Percentiles rank a stretch among this genome's conserved stretches.
These are phyloP conservation scores for Lampropteryx suffumata DNA, from an alignment of 2,888 invertebrate genomes.

Conservation along the genomic window DNA sequence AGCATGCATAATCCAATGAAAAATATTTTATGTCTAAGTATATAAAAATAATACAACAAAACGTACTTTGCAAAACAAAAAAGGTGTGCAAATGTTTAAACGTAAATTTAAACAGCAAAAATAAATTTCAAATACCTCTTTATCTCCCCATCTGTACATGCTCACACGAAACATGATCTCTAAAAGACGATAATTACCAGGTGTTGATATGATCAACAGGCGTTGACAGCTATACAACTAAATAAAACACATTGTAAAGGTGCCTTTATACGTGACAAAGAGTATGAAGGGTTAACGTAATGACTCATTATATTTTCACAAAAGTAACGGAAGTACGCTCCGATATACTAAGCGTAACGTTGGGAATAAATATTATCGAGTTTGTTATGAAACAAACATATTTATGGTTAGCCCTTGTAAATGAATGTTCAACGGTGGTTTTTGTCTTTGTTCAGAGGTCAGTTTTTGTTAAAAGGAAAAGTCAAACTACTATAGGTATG, in stretches of 20 bases:
- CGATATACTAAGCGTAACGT: conserved; percentile 45
- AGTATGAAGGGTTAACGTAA: conserved; percentile 60
- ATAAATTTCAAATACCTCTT: conserved; percentile 24
- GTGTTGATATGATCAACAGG: conserved; percentile 33
- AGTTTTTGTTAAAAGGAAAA: too few species aligned
- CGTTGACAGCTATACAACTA: conserved; percentile 32
- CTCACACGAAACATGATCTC: conserved; percentile 35
- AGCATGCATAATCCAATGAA: too few species aligned
- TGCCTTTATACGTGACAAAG: conserved; percentile 42
- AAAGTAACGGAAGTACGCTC: conserved; percentile 64
- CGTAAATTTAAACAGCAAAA: conserved; percentile 15
- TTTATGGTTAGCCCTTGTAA: too few species aligned
- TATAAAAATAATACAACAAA: too few species aligned
- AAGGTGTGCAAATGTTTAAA: not conserved
- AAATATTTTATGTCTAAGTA: too few species aligned
- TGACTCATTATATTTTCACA: conserved; percentile 64
- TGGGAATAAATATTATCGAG: conserved; percentile 25
- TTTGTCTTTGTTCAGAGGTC: too few species aligned
- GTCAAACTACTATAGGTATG: too few species aligned
- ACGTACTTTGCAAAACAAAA: not conserved
- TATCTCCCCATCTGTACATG: conserved; percentile 33
- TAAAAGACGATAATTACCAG: conserved; percentile 36
- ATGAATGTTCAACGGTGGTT: too few species aligned
- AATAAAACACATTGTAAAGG: conserved; percentile 33
- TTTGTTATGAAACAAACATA: not conserved